Evolutionary conservation across 2,113 vertebrate genomes (phyloP).

Genomic region (Microcebus tavaratra): DNA sequence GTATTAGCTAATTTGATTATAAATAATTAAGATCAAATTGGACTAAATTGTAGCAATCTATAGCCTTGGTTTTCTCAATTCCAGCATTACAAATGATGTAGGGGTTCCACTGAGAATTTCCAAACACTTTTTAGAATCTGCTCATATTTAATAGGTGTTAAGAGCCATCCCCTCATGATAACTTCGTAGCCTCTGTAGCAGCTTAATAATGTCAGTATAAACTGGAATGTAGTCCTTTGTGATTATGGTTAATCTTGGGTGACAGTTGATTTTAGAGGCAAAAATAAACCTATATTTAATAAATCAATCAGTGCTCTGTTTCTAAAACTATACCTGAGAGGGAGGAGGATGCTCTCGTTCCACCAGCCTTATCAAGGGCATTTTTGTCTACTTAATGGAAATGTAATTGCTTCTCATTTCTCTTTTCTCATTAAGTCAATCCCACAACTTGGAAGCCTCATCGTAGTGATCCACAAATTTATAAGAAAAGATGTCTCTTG

Average conservation of each 20-base stretch:
- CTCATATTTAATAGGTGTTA: background rate
- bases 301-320: constrained; percentile 24
- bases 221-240: background rate
- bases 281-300: constrained; percentile 43
- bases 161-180: background rate
- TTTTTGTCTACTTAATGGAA: constrained; percentile 50
- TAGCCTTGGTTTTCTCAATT: background rate
- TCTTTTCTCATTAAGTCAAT: constrained; percentile 59
- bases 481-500: constrained; percentile 20
- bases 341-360: background rate
- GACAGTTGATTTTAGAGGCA: background rate
- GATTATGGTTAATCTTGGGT: constrained; percentile 1
- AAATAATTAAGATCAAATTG: background rate
- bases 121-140: background rate
- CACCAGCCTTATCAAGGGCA: constrained; percentile 27
- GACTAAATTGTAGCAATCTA: background rate
- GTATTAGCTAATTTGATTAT: background rate
- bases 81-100: background rate
- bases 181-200: background rate
- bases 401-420: constrained; percentile 49
- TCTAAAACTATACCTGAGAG: constrained; percentile 11
- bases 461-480: constrained; percentile 33
- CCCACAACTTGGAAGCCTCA: background rate
- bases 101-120: background rate
- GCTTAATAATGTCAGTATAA: background rate